These are phyloP conservation scores for Amyelois transitella DNA, from an alignment of 1,140 invertebrate species.

Conservation along the genomic window DNA sequence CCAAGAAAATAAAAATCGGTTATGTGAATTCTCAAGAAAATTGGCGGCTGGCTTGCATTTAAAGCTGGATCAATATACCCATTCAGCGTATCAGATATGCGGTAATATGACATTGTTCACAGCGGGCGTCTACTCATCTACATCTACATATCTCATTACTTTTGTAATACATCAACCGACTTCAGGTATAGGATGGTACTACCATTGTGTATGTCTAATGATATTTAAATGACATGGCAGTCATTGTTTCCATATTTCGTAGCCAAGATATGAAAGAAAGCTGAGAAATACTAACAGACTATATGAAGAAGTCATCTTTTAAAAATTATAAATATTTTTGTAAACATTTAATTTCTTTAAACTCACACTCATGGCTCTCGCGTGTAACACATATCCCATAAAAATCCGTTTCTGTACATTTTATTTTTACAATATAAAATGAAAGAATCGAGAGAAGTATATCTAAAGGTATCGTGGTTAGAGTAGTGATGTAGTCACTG, in stretches of 20 bases:
- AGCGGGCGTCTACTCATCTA: conserved; percentile 30
- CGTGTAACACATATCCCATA: too few relatives aligned
- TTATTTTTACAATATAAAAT: too few relatives aligned
- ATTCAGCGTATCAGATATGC: conserved; percentile 22
- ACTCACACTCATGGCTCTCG: too few relatives aligned
- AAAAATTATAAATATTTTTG: too few relatives aligned
- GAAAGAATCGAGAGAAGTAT: too few relatives aligned
- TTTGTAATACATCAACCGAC: conserved; percentile 31
- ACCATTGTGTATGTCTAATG: not conserved
- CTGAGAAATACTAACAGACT: not conserved
- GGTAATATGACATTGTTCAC: conserved; percentile 48
- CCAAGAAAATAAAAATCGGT: too few relatives aligned
- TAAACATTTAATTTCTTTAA: too few relatives aligned
- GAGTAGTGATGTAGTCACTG: too few relatives aligned
- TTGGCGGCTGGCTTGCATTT: not conserved
- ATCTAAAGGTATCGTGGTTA: too few relatives aligned
- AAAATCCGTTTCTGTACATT: too few relatives aligned
- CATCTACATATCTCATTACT: conserved; percentile 45
- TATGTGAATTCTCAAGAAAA: too few relatives aligned
- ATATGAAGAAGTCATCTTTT: too few relatives aligned
- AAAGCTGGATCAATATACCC: conserved; percentile 16
- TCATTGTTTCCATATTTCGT: not conserved
- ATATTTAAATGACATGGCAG: not conserved
- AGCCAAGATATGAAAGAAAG: not conserved
- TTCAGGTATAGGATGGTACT: conserved; percentile 7